These are phyloP conservation scores for Drosophila hamatofila DNA, from an alignment of 2,888 invertebrate species.

Conservation along the genomic window DNA sequence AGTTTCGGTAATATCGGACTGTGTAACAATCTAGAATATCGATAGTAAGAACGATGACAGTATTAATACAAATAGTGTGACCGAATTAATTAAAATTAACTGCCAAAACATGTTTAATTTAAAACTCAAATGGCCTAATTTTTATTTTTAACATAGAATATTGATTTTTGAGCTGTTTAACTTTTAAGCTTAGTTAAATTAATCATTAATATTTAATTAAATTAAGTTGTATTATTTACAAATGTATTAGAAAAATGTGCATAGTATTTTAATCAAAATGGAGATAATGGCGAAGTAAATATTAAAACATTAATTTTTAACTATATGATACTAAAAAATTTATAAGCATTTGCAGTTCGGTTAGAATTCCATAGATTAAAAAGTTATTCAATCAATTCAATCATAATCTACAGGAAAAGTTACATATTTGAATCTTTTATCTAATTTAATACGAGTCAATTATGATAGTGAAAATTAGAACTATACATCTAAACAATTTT, in stretches of 20 bases:
- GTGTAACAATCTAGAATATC: conserved; percentile 5
- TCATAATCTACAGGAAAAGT: not conserved
- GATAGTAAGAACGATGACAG: not conserved
- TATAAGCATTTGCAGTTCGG: not conserved
- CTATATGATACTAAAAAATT: rapidly evolving
- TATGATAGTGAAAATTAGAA: not conserved
- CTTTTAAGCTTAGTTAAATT: not conserved
- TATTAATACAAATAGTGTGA: not conserved
- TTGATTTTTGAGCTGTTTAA: not conserved
- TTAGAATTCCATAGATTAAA: not conserved
- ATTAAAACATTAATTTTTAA: not conserved
- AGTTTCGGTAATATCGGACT: conserved; percentile 3
- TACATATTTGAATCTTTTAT: not conserved
- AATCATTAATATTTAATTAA: not conserved
- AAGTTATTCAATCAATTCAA: not conserved
- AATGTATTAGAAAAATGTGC: too few species aligned
- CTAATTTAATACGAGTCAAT: not conserved
- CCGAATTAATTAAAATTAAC: not conserved
- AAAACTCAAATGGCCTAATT: not conserved
- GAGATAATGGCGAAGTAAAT: not conserved
- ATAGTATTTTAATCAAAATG: not conserved
- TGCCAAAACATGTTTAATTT: conserved; percentile 2
- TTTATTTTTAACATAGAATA: not conserved
- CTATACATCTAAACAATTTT: not conserved
- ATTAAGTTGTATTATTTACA: not conserved